phyloP scores from a whole-genome alignment of 2,797 vertebrate genomes.

The Pristis pectinata region DNA sequence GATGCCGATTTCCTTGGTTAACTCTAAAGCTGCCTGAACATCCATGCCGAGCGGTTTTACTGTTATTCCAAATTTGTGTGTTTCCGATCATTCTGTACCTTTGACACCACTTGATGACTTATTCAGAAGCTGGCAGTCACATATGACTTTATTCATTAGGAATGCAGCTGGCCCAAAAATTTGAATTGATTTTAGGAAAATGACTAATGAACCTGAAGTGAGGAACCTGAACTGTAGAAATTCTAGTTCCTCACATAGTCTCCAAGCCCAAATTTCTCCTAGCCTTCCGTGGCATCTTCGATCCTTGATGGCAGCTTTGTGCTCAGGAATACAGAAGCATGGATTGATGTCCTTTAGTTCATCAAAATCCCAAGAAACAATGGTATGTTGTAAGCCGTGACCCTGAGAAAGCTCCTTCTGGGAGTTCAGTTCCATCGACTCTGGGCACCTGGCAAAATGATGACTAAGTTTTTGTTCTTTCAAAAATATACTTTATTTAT shows the following conservation, averaged over 20 bases:
- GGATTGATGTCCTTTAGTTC: background rate
- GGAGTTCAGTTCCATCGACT: background rate
- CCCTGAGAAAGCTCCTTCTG: background rate
- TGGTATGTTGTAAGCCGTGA: background rate
- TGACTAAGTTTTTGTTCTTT: no score
- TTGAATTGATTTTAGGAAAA: background rate
- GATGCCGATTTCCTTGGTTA: background rate
- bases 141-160: background rate
- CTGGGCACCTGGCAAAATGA: background rate
- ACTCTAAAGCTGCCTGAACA: background rate
- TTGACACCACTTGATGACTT: background rate
- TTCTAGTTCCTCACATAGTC: background rate
- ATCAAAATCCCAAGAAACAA: background rate
- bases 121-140: background rate
- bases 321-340: background rate
- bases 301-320: background rate
- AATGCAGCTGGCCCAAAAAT: background rate
- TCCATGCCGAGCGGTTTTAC: background rate
- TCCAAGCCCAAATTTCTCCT: background rate
- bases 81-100: background rate
- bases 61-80: background rate
- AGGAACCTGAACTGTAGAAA: background rate
- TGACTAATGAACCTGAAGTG: background rate
- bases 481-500: no score
- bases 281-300: background rate